Evolutionary conservation across 2,113 vertebrate species (phyloP).

Genomic region (Shinisaurus crocodilurus): DNA sequence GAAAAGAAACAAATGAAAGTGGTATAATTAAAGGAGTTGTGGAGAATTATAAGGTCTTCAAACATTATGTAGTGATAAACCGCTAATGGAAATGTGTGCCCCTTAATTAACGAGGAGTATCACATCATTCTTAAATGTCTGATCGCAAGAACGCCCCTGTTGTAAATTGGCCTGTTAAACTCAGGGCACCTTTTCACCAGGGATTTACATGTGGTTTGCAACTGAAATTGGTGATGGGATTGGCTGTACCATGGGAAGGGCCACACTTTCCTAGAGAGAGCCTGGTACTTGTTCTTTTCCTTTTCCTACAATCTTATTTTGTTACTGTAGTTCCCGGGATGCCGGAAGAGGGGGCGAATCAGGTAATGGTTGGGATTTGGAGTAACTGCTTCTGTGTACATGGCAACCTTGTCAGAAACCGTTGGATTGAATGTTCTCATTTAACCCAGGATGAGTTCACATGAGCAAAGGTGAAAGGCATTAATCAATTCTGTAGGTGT

Average conservation of each 20-base stretch:
- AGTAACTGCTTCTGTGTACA: not conserved
- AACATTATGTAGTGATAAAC: slow-evolving; percentile 25
- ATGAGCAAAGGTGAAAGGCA: not conserved
- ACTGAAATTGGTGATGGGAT: not conserved
- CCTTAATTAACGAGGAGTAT: slow-evolving; percentile 29
- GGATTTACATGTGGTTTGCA: slow-evolving; percentile 4
- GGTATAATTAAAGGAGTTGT: slow-evolving; percentile 12
- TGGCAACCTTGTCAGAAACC: not conserved
- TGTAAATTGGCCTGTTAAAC: slow-evolving; percentile 15
- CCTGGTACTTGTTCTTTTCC: not conserved
- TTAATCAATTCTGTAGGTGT: not conserved
- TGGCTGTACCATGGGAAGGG: not conserved
- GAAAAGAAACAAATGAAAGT: slow-evolving; percentile 9
- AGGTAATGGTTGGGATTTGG: not conserved
- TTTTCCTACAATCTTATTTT: not conserved
- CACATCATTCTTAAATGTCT: slow-evolving; percentile 23
- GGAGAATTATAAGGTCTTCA: slow-evolving; percentile 10
- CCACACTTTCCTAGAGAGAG: not conserved
- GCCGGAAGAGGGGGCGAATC: not conserved
- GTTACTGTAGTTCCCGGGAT: not conserved
- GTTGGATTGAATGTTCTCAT: not conserved
- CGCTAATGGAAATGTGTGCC: slow-evolving; percentile 22
- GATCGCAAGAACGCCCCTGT: not conserved
- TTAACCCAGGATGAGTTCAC: not conserved
- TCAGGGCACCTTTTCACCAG: not conserved